phyloP scores from a whole-genome alignment of 2,797 vertebrate species.

The Odontamblyopus rebecca region DNA sequence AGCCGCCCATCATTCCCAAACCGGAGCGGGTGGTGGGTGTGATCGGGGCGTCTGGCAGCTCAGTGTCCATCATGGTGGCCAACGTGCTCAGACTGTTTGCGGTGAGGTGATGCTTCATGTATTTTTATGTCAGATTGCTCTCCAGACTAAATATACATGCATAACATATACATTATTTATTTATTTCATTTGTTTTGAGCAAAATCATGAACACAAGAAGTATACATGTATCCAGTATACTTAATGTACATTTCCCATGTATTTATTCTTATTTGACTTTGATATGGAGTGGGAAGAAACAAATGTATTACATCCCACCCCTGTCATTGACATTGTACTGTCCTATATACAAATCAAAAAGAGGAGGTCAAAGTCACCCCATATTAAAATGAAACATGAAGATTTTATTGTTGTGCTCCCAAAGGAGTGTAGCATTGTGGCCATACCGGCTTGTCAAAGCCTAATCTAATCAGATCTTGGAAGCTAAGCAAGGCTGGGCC shows the following conservation, averaged over 20 bases:
- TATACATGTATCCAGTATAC: too few relatives aligned
- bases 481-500: too few relatives aligned
- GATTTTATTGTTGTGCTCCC: not conserved
- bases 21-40: slow-evolving; percentile 88
- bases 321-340: not conserved
- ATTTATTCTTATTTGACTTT: too few relatives aligned
- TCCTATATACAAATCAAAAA: not conserved
- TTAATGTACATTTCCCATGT: too few relatives aligned
- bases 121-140: not conserved
- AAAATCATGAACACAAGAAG: too few relatives aligned
- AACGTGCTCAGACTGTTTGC: slow-evolving; percentile 89
- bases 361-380: not conserved
- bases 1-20: slow-evolving; percentile 80
- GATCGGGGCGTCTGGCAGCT: slow-evolving; percentile 91
- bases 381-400: not conserved
- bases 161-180: too few relatives aligned
- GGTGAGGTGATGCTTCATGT: slow-evolving; percentile 63
- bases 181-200: too few relatives aligned
- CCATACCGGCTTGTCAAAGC: too few relatives aligned
- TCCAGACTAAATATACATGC: not conserved
- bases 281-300: too few relatives aligned
- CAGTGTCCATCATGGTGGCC: slow-evolving; percentile 96
- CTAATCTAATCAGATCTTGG: too few relatives aligned
- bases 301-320: too few relatives aligned
- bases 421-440: too few relatives aligned